Base-by-base conservation (phyloP, 2,888 invertebrate genomes). In the Agonopterix heracliana region DNA sequence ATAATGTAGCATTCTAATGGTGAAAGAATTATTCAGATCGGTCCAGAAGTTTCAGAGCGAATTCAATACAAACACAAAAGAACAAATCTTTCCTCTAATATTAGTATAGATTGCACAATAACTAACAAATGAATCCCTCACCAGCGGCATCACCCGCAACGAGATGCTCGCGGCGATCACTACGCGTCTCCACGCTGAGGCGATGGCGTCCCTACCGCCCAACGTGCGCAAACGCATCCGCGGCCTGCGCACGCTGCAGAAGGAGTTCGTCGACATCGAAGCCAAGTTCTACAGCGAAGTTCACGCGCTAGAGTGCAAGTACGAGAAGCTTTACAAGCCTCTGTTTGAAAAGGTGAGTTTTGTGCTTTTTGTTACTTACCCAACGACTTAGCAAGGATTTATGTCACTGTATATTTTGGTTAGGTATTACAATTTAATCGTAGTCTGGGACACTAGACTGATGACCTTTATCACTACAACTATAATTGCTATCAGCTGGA, bases 201-300 rank as follows among this genome's bases (percentile, higher is more conserved):
- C 90, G 63, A 66, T 92, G 61, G 91, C 92, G 44, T 78, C 91
- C 45, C 84, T 95, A 54, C 95, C 96, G 36, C 91, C 92, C 45
- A 87, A 91, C 45, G 94, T 98, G 38, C 95, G 95, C 76, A 89
- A 95, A 65, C 90, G 96, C 74, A 90, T 97, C 59, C 93, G 95
- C 69, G 94, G 96, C 0, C 85, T 98, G 49, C 96, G 98, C 74
- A 93, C 95, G 58, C 80, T 98, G 1, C 98, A 98, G 79, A 89
- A 95, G 64, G 93, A 95, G 64, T 92, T 94, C 45, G 94, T 95
- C 5, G 92, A 96, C 68, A 90, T 98, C 49, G 98, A 98, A 81
- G 94, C 96, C 0, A 93, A 96, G 71, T 98, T 99, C 85, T 98
- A 98, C 81, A 93, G 94, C 67, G 97, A 98, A 70, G 95, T 99